Percentiles rank a stretch among this genome's conserved stretches.
Conservation (phyloP, 2,888 invertebrate genomes). For the Meganola albula region DNA sequence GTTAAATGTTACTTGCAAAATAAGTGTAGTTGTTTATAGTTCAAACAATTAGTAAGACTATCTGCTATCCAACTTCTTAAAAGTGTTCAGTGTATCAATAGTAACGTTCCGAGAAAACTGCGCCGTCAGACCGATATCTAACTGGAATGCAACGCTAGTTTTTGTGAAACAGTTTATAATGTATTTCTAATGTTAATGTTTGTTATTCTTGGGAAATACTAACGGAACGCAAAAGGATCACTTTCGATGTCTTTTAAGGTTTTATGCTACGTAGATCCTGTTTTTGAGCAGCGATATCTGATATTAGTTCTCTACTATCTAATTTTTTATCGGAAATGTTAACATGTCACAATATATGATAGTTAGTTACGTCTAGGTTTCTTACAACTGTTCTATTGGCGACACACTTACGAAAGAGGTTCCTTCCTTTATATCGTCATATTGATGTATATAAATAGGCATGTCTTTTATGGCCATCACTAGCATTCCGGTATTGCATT, state of each 20-base stretch:
- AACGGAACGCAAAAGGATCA: constrained; percentile 21
- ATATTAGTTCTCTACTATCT: too few relatives aligned
- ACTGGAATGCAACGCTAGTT: constrained; percentile 19
- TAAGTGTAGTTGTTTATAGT: too few relatives aligned
- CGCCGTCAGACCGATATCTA: constrained; percentile 17
- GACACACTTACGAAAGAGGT: constrained; percentile 35
- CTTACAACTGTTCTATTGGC: too few relatives aligned
- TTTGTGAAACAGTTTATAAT: constrained; percentile 20
- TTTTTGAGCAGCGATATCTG: too few relatives aligned
- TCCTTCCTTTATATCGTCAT: constrained; percentile 39
- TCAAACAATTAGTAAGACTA: too few relatives aligned
- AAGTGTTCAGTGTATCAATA: constrained; percentile 24
- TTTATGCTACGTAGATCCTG: too few relatives aligned
- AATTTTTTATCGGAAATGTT: too few relatives aligned
- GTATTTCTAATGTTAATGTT: constrained; percentile 27
- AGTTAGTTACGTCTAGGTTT: too few relatives aligned
- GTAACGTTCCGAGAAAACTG: constrained; percentile 20
- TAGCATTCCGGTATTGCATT: constrained; percentile 67
- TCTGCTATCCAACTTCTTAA: constrained; percentile 12
- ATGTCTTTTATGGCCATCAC: constrained; percentile 55
- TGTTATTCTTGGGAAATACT: constrained; percentile 22
- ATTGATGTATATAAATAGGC: constrained; percentile 49
- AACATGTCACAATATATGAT: too few relatives aligned
- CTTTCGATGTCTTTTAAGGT: too few relatives aligned
- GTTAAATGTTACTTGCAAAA: too few relatives aligned